Evolutionary conservation across 1,140 invertebrate genomes (phyloP), one percentile per base, ranked within the genome.

Genomic region (Sycophila sp.): DNA sequence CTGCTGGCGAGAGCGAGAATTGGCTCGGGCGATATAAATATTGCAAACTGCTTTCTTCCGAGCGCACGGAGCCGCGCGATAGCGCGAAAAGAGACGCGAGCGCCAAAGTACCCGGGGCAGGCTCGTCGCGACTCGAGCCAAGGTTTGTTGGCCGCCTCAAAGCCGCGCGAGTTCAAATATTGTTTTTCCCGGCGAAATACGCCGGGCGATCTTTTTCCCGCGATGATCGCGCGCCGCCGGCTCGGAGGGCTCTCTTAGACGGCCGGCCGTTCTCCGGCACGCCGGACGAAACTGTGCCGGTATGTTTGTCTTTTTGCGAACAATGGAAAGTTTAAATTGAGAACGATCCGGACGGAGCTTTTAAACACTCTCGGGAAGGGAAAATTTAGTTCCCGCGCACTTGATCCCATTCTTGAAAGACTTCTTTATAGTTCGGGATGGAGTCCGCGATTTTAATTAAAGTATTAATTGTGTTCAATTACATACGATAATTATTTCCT

Each of bases 311-410:
- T 47, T 47, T 47, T 47, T 47, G 42, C 17, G 19, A 47, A 47
- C 42, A 47, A 47, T 47, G 42, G 42, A 7, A 47, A 47, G 42
- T 47, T 47, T 47, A 47, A 47, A 47, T 47, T 47, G 42, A 47
- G 42, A 47, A 47, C 24, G 19, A 22, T 47, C 0, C 17, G 24
- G 15, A 17, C 24, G 42, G 42, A 47, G n/a, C 42, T 47, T 47
- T 47, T 17, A 40, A 40, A 40, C 38, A n/a, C 38, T 4, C 38
- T n/a, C 13, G 38, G 38, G 2, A 47, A 24, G 19, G 24, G 42
- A 47, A 47, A 22, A 47, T 47, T 47, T 22, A 47, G 17, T 47
- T 47, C 42, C n/a, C 11, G 2, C 17, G 42, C n/a, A 47, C 17
- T 47, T 47, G 42, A 47, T 47, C 42, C 42, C 7, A 1, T 47